A percentile compares a stretch with the other conserved stretches of the same genome.
Evolutionary conservation across 1,140 invertebrate species (phyloP).

Genomic region (Oedothorax gibbosus): DNA sequence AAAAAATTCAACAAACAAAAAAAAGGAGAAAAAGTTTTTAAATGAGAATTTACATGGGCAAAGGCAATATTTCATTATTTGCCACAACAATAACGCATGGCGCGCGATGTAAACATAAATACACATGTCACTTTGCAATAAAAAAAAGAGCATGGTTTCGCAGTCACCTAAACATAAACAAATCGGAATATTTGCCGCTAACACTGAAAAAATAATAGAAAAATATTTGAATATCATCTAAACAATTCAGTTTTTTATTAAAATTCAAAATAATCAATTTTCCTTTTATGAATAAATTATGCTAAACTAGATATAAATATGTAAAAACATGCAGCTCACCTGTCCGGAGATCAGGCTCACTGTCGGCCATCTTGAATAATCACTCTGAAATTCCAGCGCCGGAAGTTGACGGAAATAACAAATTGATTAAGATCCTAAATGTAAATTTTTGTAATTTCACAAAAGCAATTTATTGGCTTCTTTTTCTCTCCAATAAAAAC

Average conservation of each 20-base stretch:
- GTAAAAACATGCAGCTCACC: conserved; percentile 56
- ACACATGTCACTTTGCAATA: conserved; percentile 46
- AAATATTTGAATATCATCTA: too few species aligned
- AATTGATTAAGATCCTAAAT: conserved; percentile 59
- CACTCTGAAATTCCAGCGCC: conserved; percentile 51
- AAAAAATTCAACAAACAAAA: background rate
- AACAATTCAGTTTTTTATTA: too few species aligned
- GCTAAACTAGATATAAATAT: conserved; percentile 52
- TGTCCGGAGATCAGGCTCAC: conserved; percentile 54
- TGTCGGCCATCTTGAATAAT: conserved; percentile 62
- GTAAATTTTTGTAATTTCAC: conserved; percentile 29
- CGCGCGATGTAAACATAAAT: conserved; percentile 40
- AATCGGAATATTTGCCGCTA: background rate
- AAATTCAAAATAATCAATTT: too few species aligned
- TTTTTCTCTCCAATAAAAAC: background rate
- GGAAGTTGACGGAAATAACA: conserved; percentile 62
- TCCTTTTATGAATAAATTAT: conserved; percentile 58
- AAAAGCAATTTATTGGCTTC: background rate
- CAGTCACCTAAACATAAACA: conserved; percentile 15
- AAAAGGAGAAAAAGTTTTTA: background rate
- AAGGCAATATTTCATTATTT: background rate
- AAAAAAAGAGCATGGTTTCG: conserved; percentile 40
- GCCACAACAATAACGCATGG: background rate
- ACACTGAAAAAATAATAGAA: background rate
- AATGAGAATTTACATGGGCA: background rate